Evolutionary conservation across 2,888 invertebrate genomes (phyloP).

Genomic region (Azorinus chamasolen): DNA sequence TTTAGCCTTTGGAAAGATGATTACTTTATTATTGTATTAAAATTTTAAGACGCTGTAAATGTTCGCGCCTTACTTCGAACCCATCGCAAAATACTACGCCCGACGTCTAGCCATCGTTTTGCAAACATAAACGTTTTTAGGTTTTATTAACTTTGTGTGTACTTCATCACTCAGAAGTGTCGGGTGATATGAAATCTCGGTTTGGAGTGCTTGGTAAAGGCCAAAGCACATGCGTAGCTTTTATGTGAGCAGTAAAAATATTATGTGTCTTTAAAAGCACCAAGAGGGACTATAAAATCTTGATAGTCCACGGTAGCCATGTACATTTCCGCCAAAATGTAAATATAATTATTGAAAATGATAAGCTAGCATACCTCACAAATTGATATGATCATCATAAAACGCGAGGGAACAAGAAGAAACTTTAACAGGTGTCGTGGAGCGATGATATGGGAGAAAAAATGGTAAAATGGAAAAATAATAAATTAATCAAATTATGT

Average conservation of each 20-base stretch:
- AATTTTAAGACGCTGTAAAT: slow-evolving; percentile 59
- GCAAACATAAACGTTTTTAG: neutral
- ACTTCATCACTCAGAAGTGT: slow-evolving; percentile 27
- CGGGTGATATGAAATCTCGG: slow-evolving; percentile 39
- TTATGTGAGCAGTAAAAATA: slow-evolving; percentile 52
- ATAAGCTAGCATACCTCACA: slow-evolving; percentile 33
- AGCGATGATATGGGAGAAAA: no score
- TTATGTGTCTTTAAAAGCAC: slow-evolving; percentile 56
- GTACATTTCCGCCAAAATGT: slow-evolving; percentile 53
- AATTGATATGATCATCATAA: slow-evolving; percentile 53
- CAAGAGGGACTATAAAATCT: slow-evolving; percentile 29
- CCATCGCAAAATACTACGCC: no score
- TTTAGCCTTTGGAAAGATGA: slow-evolving; percentile 18
- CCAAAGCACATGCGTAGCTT: slow-evolving; percentile 38
- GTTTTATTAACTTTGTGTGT: slow-evolving; percentile 49
- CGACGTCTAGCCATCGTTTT: no score
- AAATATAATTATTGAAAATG: slow-evolving; percentile 60
- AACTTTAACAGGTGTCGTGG: no score
- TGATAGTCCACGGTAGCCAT: slow-evolving; percentile 22
- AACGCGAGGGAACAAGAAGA: slow-evolving; percentile 7
- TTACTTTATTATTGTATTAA: slow-evolving; percentile 57
- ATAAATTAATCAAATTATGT: no score
- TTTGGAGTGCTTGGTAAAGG: slow-evolving; percentile 19
- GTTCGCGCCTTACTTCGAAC: no score
- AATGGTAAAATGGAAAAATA: no score